A percentile compares a stretch with the other conserved stretches of the same genome.
These are phyloP conservation scores for Ditylenchus weischeri DNA, from an alignment of 2,888 invertebrate species.

Conservation along the genomic window DNA sequence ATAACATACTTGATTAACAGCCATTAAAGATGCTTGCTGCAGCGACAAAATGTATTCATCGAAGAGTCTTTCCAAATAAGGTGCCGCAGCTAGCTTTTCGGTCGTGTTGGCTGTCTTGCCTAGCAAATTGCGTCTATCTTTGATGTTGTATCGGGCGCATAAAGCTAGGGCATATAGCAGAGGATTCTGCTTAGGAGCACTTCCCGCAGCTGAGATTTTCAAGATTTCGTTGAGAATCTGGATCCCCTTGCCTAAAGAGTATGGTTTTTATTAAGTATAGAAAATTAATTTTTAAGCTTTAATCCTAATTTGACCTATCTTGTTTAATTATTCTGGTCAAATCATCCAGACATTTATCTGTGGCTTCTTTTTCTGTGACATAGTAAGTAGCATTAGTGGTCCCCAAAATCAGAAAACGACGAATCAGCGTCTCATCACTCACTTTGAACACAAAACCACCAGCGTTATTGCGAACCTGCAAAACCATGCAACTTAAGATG, in stretches of 20 bases:
- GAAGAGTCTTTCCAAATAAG: slow-evolving; percentile 15
- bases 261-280: too few species aligned
- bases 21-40: slow-evolving; percentile 37
- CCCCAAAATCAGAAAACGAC: slow-evolving; percentile 60
- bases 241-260: slow-evolving; percentile 43
- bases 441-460: slow-evolving; percentile 59
- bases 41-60: slow-evolving; percentile 37
- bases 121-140: slow-evolving; percentile 19
- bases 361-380: slow-evolving; percentile 52
- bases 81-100: background rate
- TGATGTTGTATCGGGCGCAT: slow-evolving; percentile 62
- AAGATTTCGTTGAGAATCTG: slow-evolving; percentile 57
- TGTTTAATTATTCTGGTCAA: slow-evolving; percentile 56
- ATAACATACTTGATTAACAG: slow-evolving; percentile 14
- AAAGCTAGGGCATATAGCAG: slow-evolving; percentile 69
- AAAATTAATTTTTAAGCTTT: too few species aligned
- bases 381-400: slow-evolving; percentile 58
- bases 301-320: slow-evolving; percentile 34
- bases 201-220: slow-evolving; percentile 57
- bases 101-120: background rate
- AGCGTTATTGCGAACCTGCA: slow-evolving; percentile 49
- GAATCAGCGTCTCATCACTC: slow-evolving; percentile 56
- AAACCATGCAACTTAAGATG: slow-evolving; percentile 13
- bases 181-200: slow-evolving; percentile 59
- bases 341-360: slow-evolving; percentile 55